phyloP scores from a whole-genome alignment of 2,888 invertebrate species.

The Lymantria dispar region DNA sequence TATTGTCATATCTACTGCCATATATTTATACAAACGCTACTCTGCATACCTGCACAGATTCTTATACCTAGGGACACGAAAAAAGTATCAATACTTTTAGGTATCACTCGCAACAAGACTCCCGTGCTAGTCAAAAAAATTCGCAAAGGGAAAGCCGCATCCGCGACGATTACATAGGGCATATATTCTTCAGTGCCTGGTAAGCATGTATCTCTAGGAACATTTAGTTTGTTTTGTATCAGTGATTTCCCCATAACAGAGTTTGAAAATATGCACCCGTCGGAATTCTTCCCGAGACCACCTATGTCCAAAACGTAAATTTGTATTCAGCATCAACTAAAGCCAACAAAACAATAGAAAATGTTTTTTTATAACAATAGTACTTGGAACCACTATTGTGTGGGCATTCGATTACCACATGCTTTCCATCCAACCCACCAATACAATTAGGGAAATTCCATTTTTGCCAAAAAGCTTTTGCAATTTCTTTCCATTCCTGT shows the following conservation, averaged over 20 bases:
- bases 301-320: constrained; percentile 12
- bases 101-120: too few species aligned
- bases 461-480: too few species aligned
- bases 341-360: constrained; percentile 12
- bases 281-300: constrained; percentile 9
- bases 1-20: too few species aligned
- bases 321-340: constrained; percentile 10
- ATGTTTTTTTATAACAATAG: constrained; percentile 11
- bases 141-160: constrained; percentile 5
- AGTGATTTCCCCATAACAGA: background rate
- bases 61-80: too few species aligned
- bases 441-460: constrained; percentile 20
- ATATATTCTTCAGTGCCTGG: background rate
- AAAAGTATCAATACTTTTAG: too few species aligned
- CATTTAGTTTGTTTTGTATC: too few species aligned
- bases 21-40: too few species aligned
- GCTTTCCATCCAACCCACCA: constrained; percentile 16
- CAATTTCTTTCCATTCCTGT: background rate
- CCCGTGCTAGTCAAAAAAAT: constrained; percentile 11
- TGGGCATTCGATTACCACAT: constrained; percentile 12
- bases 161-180: background rate
- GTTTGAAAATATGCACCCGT: constrained; percentile 3
- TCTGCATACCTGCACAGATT: too few species aligned
- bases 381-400: constrained; percentile 20
- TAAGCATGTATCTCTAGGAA: background rate